Percentiles rank a stretch among this genome's conserved stretches.
phyloP scores from a whole-genome alignment of 2,797 vertebrate genomes.

The Pampus argenteus region DNA sequence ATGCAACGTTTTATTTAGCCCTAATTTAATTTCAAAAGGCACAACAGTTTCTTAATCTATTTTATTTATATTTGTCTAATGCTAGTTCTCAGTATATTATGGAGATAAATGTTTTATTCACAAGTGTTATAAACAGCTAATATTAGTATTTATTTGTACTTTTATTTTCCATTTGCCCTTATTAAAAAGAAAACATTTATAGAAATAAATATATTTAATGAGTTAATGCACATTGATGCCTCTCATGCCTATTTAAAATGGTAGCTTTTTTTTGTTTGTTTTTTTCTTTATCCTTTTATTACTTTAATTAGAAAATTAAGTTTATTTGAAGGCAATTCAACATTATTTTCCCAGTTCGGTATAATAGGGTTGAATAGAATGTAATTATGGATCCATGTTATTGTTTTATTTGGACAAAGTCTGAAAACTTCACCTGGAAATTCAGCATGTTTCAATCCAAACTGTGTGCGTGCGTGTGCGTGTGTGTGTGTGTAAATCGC shows the following conservation, averaged over 20 bases:
- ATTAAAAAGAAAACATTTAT: conserved; percentile 30
- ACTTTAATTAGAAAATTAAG: background rate
- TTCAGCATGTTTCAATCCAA: conserved; percentile 75
- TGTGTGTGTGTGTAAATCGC: conserved; percentile 69
- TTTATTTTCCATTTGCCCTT: conserved; percentile 37
- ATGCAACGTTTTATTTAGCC: conserved; percentile 83
- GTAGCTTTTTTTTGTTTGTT: conserved; percentile 27
- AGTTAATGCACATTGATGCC: conserved; percentile 54
- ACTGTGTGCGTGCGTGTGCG: conserved; percentile 66
- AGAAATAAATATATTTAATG: conserved; percentile 38
- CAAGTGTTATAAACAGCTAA: conserved; percentile 50
- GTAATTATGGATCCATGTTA: conserved; percentile 41
- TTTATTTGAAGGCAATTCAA: conserved; percentile 19
- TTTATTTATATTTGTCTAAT: conserved; percentile 84
- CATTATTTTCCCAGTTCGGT: conserved; percentile 25
- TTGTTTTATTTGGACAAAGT: conserved; percentile 42
- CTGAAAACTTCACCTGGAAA: conserved; percentile 75
- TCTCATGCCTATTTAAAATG: conserved; percentile 56
- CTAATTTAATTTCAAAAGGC: conserved; percentile 83
- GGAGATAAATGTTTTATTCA: conserved; percentile 68
- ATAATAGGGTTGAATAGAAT: conserved; percentile 49
- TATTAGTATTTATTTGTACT: conserved; percentile 62
- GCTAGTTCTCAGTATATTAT: conserved; percentile 74
- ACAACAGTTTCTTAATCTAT: conserved; percentile 73
- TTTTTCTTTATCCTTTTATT: background rate